Evolutionary conservation across 2,113 vertebrate species (phyloP).

Genomic region (Cebus imitator): DNA sequence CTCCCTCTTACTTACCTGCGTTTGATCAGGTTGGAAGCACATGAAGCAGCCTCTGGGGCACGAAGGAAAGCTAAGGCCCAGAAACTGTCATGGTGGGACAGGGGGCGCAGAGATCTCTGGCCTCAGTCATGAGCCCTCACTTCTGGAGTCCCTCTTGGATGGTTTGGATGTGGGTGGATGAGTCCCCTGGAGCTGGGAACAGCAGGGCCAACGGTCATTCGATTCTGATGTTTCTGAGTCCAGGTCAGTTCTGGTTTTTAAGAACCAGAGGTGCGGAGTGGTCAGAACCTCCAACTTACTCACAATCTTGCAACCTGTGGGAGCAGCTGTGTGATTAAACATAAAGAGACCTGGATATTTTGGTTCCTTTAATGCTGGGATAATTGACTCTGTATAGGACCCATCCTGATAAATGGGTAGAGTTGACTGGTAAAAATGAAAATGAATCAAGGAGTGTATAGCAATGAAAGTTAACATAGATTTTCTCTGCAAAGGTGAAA

Average conservation of each 20-base stretch:
- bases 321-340: neutral
- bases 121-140: neutral
- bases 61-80: neutral
- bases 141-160: neutral
- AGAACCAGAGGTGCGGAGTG: neutral
- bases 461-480: neutral
- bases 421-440: neutral
- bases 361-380: neutral
- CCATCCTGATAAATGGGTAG: neutral
- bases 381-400: neutral
- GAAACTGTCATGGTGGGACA: neutral
- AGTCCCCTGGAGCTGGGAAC: neutral
- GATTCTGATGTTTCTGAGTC: neutral
- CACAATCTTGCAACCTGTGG: neutral
- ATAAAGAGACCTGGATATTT: neutral
- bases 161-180: neutral
- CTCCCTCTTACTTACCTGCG: neutral
- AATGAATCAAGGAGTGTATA: neutral
- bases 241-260: neutral
- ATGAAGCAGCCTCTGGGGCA: neutral
- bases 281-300: neutral
- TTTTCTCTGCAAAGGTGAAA: constrained; percentile 21
- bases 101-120: neutral
- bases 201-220: neutral
- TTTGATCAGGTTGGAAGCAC: neutral